Conservation (phyloP, 2,888 invertebrate species). For the Chydorus sphaericus region DNA sequence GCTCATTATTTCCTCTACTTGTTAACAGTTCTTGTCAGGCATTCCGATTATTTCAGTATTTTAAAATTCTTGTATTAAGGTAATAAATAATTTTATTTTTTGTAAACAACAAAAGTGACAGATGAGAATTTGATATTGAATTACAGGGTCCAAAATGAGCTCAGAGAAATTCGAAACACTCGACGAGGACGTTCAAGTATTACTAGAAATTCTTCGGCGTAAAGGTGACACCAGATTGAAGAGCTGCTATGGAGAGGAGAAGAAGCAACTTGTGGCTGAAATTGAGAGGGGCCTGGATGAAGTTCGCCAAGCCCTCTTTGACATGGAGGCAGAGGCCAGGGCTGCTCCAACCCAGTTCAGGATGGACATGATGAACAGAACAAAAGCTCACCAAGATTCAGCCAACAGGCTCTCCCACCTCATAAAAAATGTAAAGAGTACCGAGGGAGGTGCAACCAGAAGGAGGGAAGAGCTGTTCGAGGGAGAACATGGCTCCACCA, state of each 20-base stretch:
- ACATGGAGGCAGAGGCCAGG: slow-evolving; percentile 30
- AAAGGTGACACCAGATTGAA: not conserved
- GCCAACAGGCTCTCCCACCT: not conserved
- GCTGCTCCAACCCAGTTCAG: slow-evolving; percentile 21
- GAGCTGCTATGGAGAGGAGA: slow-evolving; percentile 22
- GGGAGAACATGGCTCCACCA: not conserved
- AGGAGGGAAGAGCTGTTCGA: slow-evolving; percentile 3
- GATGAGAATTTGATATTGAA: too few species aligned
- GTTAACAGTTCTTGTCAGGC: too few species aligned
- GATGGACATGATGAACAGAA: slow-evolving; percentile 21
- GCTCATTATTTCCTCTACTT: too few species aligned
- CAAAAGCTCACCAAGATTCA: slow-evolving; percentile 20
- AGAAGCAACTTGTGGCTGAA: slow-evolving; percentile 22
- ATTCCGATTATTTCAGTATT: too few species aligned
- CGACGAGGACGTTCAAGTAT: slow-evolving; percentile 27
- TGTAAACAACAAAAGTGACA: too few species aligned
- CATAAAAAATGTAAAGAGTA: slow-evolving; percentile 7
- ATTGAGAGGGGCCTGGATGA: slow-evolving; percentile 23
- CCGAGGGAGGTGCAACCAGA: not conserved
- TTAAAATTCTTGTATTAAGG: too few species aligned
- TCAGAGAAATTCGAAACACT: slow-evolving; percentile 29
- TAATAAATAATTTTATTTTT: too few species aligned
- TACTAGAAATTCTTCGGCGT: slow-evolving; percentile 12
- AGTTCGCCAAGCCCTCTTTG: slow-evolving; percentile 23
- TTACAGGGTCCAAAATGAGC: too few species aligned